Base-by-base conservation (phyloP, 2,888 invertebrate species). In the Lithophane ornitopus region DNA sequence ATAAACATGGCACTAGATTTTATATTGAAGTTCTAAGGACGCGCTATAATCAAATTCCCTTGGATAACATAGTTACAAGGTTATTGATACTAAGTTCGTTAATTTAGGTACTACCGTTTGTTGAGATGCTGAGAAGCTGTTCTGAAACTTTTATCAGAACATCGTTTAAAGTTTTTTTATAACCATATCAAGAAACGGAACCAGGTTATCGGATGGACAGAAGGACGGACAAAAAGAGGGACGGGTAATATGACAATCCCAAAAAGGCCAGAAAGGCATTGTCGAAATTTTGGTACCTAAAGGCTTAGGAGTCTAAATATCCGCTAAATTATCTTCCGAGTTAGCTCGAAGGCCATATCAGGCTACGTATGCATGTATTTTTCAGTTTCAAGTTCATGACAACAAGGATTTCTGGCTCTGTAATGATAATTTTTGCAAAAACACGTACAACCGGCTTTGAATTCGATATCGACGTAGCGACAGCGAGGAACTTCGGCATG, bases 381-480 rank as follows among this genome's bases (percentile, higher is more conserved):
- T 74, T 78, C 72, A 78, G 49, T 74, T 41, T 22, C 73, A 76
- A 70, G 46, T 71, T 83, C 63, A 67, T 39, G 26, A 28, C 34
- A 58, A 16, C n/a, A 56, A 74, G 19, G 22, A 76, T 72, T 67
- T 34, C 56, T 44, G 61, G 66, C 67, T 58, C 56, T 62, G 44
- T 58, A 62, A 69, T 69, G 71, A 71, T 74, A 62, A 66, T 74
- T 78, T 78, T 52, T 56, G 26, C 46, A 71, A 80, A 76, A 82
- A 80, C 80, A 39, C 12, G 80, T 19, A 65, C 22, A 71, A 79
- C 78, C 70, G 68, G 76, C 56, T 84, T 74, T 72, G 68, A 84
- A 73, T 81, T 78, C 78, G 67, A 78, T 84, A 81, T 81, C 81
- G 78, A 81, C 80, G 46, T 74, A 78, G 72, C 84, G 76, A 78